Conservation (phyloP, 2,888 invertebrate species). For the Lasioglossum vierecki region DNA sequence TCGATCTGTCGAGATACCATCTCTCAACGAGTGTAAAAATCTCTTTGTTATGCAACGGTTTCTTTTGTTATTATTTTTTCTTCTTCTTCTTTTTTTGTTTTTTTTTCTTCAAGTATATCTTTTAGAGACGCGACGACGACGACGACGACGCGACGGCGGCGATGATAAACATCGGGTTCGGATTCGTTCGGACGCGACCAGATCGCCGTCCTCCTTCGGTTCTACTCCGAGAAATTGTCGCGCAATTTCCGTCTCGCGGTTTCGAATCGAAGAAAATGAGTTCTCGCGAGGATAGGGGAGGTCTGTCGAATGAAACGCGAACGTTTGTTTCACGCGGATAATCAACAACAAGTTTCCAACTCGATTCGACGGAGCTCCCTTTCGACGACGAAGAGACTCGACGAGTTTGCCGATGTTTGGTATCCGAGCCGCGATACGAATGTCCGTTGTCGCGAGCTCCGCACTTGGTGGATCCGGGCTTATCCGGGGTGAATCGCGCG, state of each 20-base stretch:
- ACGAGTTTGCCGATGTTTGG: neutral
- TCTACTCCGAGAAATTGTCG: neutral
- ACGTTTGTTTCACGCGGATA: neutral
- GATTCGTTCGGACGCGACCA: neutral
- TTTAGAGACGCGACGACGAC: conserved; percentile 66
- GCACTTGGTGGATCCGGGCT: neutral
- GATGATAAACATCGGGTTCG: neutral
- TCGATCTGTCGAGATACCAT: conserved; percentile 34
- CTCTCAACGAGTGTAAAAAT: conserved; percentile 26
- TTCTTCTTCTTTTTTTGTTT: neutral
- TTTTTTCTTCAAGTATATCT: neutral
- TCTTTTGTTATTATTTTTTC: neutral
- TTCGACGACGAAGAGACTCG: neutral
- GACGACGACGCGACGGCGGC: conserved; percentile 56
- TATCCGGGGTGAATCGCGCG: neutral
- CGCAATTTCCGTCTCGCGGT: neutral
- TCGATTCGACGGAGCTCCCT: neutral
- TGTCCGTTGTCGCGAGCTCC: neutral
- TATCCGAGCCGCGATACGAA: conserved; percentile 1
- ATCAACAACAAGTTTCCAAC: neutral
- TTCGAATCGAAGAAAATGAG: neutral
- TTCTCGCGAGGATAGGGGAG: neutral
- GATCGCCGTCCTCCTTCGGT: neutral
- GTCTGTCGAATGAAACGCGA: neutral
- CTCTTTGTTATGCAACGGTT: conserved; percentile 69